A percentile compares a stretch with the other conserved stretches of the same genome.
Evolutionary conservation across 2,888 invertebrate species (phyloP).

Genomic region (Prenolepis imparis): DNA sequence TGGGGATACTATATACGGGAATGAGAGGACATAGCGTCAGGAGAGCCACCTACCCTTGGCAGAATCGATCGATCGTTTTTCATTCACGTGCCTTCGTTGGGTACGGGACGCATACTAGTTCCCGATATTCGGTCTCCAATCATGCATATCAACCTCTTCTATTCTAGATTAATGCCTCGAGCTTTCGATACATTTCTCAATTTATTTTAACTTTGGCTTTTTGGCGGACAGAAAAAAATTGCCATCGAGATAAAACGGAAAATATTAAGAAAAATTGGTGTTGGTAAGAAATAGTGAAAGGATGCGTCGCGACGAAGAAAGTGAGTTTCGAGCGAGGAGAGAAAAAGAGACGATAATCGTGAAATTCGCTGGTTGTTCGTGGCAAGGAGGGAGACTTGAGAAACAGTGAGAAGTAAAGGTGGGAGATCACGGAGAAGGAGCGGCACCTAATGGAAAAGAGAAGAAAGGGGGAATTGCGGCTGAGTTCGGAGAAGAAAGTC

Average conservation of each 20-base stretch:
- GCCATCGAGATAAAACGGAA: conserved; percentile 8
- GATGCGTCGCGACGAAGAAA: background rate
- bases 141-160: conserved; percentile 22
- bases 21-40: conserved; percentile 63
- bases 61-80: conserved; percentile 78
- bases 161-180: background rate
- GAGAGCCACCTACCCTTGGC: conserved; percentile 66
- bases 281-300: background rate
- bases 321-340: conserved; percentile 33
- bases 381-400: conserved; percentile 39
- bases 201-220: background rate
- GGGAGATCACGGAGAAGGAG: conserved; percentile 27
- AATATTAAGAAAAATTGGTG: conserved; percentile 10
- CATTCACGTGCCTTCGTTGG: conserved; percentile 75
- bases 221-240: conserved; percentile 25
- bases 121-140: conserved; percentile 31
- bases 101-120: conserved; percentile 50
- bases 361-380: conserved; percentile 53
- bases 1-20: conserved; percentile 65
- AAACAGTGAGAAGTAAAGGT: conserved; percentile 40
- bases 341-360: conserved; percentile 27
- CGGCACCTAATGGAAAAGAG: conserved; percentile 26
- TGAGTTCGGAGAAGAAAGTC: conserved; percentile 43
- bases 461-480: conserved; percentile 43
- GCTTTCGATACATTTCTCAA: conserved; percentile 10